phyloP scores from a whole-genome alignment of 2,797 vertebrate genomes.

The Rhinatrema bivittatum region DNA sequence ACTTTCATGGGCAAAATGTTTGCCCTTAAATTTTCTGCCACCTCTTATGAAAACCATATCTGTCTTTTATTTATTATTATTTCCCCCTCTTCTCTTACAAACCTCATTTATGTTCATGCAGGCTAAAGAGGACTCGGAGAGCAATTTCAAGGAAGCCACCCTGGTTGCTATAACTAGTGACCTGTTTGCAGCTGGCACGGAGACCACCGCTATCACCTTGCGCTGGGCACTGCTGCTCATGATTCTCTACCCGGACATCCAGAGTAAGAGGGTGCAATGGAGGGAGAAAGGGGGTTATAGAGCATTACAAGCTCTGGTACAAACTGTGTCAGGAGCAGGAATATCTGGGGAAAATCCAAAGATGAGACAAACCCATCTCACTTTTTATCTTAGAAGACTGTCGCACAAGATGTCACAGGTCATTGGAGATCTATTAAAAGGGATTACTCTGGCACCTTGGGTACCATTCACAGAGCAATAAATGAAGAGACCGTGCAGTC shows the following conservation, averaged over 20 bases:
- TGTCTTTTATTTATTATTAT: neutral
- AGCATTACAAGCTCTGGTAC: fast-evolving
- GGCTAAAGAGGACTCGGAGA: constrained; percentile 50
- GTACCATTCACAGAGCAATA: too few relatives aligned
- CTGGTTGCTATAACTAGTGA: too few relatives aligned
- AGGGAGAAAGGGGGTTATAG: neutral
- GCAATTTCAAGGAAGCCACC: too few relatives aligned
- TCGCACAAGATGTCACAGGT: too few relatives aligned
- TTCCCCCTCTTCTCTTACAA: neutral
- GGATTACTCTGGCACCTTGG: too few relatives aligned
- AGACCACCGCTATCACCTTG: constrained; percentile 58
- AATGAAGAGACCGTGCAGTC: too few relatives aligned
- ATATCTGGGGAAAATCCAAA: neutral
- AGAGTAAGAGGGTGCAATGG: too few relatives aligned
- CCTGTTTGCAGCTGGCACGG: constrained; percentile 62
- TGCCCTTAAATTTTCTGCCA: too few relatives aligned
- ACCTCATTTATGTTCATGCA: constrained; percentile 11
- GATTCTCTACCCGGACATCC: constrained; percentile 54
- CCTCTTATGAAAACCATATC: too few relatives aligned
- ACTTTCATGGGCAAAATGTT: too few relatives aligned
- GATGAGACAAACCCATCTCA: neutral
- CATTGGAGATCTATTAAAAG: neutral
- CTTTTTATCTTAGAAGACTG: neutral
- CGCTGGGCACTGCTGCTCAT: constrained; percentile 62
- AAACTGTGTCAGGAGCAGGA: neutral